Evolutionary conservation across 2,113 vertebrate genomes (phyloP), one percentile per base, ranked within the genome.

Genomic region (Leiothrix lutea): DNA sequence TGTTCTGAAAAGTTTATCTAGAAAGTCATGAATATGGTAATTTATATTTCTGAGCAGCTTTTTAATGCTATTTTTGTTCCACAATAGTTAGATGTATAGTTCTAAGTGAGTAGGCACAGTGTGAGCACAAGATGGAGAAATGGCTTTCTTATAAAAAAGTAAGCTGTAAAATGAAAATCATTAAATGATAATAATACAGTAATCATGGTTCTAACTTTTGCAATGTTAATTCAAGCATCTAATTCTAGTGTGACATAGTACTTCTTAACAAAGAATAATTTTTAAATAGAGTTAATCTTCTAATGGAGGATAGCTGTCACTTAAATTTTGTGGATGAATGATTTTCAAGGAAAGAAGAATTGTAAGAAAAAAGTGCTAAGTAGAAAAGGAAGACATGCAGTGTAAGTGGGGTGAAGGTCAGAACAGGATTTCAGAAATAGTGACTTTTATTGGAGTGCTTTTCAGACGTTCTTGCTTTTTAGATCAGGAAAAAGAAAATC

Each of bases 141-240:
- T 29, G 38, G 28, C 60, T 72, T 47, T 89, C 40, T 67, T 92
- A 80, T 62, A 74, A 95, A 94, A 66, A 89, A 88, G 33, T 77
- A 94, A 93, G 77, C 69, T 47, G 74, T 82, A 81, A 95, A 95
- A 80, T 88, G 62, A 85, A 95, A 96, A 95, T 88, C 64, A 96
- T 97, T 94, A 96, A 93, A 92, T 97, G 72, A 95, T 96, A 95
- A 95, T 94, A 97, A 92, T 80, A 57, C 31, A 91, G 36, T 71
- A 95, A 95, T 95, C 44, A 31, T 83, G 70, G 93, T 97, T 90
- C 90, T 94, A 90, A 97, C 95, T 95, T 85, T 95, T 94, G 53
- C 47, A 73, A 2, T 94, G 94, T 97, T 96, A 98, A 97, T 97
- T 95, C 96, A 92, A 80, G 54, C 90, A 94, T 97, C 86, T 96